Percentiles rank a stretch among this genome's conserved stretches.
These are phyloP conservation scores for Taphrorychus bicolor DNA, from an alignment of 2,888 invertebrate species.

Conservation along the genomic window DNA sequence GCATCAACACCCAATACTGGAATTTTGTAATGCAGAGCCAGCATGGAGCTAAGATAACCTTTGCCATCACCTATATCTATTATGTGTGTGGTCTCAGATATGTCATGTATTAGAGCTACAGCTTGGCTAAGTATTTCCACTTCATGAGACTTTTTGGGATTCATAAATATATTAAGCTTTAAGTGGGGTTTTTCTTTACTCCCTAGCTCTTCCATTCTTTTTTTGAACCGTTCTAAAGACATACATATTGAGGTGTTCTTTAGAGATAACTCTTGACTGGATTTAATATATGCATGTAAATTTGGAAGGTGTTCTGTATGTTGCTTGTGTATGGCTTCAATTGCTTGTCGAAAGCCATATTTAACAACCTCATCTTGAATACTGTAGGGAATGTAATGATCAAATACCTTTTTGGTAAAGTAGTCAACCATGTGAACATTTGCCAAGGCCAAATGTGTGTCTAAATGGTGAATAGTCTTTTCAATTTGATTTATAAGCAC, in stretches of 20 bases:
- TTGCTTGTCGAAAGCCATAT: constrained; percentile 58
- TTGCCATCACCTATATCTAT: constrained; percentile 91
- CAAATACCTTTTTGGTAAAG: constrained; percentile 69
- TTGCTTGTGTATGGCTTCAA: constrained; percentile 63
- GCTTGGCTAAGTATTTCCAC: constrained; percentile 71
- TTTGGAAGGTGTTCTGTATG: constrained; percentile 45
- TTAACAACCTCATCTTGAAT: constrained; percentile 64
- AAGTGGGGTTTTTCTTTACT: constrained; percentile 55
- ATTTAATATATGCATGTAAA: constrained; percentile 50
- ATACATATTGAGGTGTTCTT: constrained; percentile 60
- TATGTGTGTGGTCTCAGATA: constrained; percentile 61
- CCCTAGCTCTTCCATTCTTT: constrained; percentile 52
- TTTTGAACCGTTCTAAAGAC: constrained; percentile 57
- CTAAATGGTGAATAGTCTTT: constrained; percentile 64
- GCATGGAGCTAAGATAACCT: constrained; percentile 80
- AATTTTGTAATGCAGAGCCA: constrained; percentile 73
- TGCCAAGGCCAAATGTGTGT: constrained; percentile 67
- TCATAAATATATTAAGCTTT: constrained; percentile 75
- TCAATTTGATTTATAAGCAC: constrained; percentile 61
- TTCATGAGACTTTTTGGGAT: constrained; percentile 82
- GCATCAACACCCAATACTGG: constrained; percentile 86
- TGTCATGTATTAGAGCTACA: constrained; percentile 62
- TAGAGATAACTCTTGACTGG: constrained; percentile 50
- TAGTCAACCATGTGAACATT: constrained; percentile 83
- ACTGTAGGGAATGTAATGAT: constrained; percentile 62